A percentile compares a stretch with the other conserved stretches of the same genome.
Conservation (phyloP, 2,797 vertebrate species). For the Chromis chromis region DNA sequence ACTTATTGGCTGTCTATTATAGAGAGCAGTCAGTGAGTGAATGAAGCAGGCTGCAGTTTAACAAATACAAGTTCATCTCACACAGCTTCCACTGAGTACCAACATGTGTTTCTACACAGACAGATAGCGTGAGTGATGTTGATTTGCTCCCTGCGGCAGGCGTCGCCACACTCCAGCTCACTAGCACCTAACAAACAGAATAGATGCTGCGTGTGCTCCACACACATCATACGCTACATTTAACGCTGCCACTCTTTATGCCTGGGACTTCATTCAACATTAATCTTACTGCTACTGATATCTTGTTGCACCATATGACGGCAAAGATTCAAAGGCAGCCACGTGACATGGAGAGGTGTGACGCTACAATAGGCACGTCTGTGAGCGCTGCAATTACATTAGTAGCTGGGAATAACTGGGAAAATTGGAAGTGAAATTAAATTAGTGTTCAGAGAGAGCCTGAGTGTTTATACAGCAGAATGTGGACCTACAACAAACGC, state of each 20-base stretch:
- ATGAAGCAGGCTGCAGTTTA: no score
- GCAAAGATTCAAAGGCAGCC: constrained; percentile 2
- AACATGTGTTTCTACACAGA: constrained; percentile 38
- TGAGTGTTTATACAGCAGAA: background rate
- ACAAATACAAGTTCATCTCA: no score
- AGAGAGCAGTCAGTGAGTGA: no score
- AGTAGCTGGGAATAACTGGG: constrained; percentile 37
- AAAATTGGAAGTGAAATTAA: constrained; percentile 46
- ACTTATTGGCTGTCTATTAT: no score
- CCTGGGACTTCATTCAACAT: constrained; percentile 60
- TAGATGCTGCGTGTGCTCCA: constrained; percentile 17
- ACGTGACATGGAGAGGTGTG: background rate
- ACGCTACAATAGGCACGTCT: background rate
- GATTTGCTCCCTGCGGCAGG: constrained; percentile 44
- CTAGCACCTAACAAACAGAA: constrained; percentile 3
- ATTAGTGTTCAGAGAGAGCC: constrained; percentile 4
- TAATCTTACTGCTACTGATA: constrained; percentile 60
- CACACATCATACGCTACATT: constrained; percentile 63
- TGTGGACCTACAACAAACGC: constrained; percentile 4
- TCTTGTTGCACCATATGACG: constrained; percentile 20
- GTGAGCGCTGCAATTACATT: constrained; percentile 12
- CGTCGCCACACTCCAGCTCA: constrained; percentile 38
- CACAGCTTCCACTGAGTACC: background rate
- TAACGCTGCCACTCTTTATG: constrained; percentile 37
- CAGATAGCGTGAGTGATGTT: constrained; percentile 42